Conservation (phyloP, 2,113 vertebrate species). For the Macheiramphus alcinus region DNA sequence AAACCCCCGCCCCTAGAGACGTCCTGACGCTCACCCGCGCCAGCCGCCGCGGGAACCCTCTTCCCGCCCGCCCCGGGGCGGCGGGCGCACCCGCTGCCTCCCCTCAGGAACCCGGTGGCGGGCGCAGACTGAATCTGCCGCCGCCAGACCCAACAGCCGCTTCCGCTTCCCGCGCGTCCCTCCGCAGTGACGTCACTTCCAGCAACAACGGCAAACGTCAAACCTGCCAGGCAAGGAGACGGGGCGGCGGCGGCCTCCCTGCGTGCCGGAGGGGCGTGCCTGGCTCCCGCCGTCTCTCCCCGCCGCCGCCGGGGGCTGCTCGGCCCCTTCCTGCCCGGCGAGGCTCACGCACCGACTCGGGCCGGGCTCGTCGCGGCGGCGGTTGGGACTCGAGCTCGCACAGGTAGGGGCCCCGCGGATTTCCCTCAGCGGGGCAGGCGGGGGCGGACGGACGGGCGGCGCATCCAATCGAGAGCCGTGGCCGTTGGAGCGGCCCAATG, state of each 20-base stretch:
- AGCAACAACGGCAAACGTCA: conserved; percentile 71
- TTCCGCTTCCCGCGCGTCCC: background rate
- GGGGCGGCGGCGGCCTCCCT: background rate
- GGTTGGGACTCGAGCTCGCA: background rate
- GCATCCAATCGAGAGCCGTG: background rate
- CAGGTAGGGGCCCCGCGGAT: background rate
- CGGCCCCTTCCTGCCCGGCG: background rate
- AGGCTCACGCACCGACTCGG: background rate
- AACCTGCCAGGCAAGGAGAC: background rate
- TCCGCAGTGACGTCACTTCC: conserved; percentile 53
- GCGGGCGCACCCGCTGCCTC: background rate
- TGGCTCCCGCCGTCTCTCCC: background rate
- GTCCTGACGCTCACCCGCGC: background rate
- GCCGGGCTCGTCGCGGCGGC: conserved; percentile 59
- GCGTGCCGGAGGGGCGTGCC: background rate
- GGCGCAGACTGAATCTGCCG: background rate
- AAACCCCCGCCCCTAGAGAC: too few relatives aligned
- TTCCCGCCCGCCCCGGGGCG: too few relatives aligned
- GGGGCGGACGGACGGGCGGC: background rate
- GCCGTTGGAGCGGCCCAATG: background rate
- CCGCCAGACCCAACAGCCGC: fast-evolving
- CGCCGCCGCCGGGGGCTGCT: background rate
- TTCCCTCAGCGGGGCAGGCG: background rate
- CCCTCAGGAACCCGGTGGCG: fast-evolving
- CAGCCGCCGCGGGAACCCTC: background rate